These are phyloP conservation scores for Rotaria sp. DNA, from an alignment of 2,888 invertebrate genomes.

Conservation along the genomic window DNA sequence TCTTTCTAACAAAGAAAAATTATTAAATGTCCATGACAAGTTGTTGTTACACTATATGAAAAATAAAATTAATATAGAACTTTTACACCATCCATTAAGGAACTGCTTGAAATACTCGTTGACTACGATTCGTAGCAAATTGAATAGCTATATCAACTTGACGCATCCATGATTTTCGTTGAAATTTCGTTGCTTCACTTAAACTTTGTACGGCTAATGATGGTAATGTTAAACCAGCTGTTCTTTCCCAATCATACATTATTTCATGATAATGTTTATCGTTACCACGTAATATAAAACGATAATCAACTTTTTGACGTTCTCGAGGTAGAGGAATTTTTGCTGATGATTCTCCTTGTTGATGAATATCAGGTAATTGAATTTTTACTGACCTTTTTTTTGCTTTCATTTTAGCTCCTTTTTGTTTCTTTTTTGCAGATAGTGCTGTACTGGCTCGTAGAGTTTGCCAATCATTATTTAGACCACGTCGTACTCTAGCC, in stretches of 20 bases:
- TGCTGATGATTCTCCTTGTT: not conserved
- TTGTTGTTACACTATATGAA: too few relatives aligned
- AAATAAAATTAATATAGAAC: too few relatives aligned
- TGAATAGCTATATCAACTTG: conserved; percentile 33
- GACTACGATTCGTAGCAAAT: not conserved
- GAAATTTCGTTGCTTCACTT: conserved; percentile 26
- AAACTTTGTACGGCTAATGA: conserved; percentile 1
- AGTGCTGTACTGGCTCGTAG: not conserved
- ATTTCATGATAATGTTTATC: not conserved
- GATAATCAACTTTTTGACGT: not conserved
- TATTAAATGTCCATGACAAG: too few relatives aligned
- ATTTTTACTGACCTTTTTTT: not conserved
- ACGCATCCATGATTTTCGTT: conserved; percentile 31
- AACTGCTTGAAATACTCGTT: not conserved
- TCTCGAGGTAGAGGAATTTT: not conserved
- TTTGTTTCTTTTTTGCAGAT: not conserved
- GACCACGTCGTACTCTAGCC: not conserved
- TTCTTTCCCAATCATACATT: not conserved
- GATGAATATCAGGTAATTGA: not conserved
- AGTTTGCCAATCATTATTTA: not conserved
- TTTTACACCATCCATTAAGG: not conserved
- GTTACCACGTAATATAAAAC: not conserved
- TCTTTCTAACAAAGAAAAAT: too few relatives aligned
- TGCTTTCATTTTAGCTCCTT: not conserved
- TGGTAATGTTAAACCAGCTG: not conserved